These are phyloP conservation scores for Ruditapes philippinarum DNA, from an alignment of 1,140 invertebrate genomes.

Conservation along the genomic window DNA sequence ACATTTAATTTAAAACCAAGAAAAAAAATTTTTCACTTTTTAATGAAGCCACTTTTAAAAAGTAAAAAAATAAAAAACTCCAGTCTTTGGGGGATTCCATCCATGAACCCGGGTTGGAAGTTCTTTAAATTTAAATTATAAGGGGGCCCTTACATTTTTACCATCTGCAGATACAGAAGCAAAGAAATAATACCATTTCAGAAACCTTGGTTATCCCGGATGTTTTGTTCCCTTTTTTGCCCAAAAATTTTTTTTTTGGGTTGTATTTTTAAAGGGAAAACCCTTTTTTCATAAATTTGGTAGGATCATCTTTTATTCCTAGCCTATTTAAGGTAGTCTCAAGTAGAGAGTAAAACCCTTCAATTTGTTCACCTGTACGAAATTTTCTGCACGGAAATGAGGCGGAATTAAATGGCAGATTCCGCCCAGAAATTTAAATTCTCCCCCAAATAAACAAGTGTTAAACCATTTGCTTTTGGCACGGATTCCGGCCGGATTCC, in stretches of 20 bases:
- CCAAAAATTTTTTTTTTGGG: not conserved
- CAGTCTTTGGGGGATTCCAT: not conserved
- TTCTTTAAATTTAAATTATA: not conserved
- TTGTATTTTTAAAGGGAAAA: not conserved
- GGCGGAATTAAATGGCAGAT: too few species aligned
- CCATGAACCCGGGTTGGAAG: not conserved
- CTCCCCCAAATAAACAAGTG: too few species aligned
- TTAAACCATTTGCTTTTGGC: too few species aligned
- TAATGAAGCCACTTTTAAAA: too few species aligned
- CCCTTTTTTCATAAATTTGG: not conserved
- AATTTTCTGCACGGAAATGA: too few species aligned
- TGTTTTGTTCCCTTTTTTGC: slow-evolving; percentile 9
- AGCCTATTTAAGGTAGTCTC: not conserved
- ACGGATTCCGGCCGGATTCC: too few species aligned
- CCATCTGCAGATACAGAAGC: not conserved
- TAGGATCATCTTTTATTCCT: not conserved
- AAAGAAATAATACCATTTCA: too few species aligned
- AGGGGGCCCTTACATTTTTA: slow-evolving; percentile 18
- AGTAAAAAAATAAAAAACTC: too few species aligned
- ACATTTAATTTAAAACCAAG: not conserved
- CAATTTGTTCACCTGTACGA: not conserved
- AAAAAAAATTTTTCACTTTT: not conserved
- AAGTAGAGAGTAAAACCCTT: not conserved
- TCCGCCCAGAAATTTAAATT: too few species aligned
- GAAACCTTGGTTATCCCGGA: not conserved